Conservation (phyloP, 2,888 invertebrate species). For the Alloplasta piceator region DNA sequence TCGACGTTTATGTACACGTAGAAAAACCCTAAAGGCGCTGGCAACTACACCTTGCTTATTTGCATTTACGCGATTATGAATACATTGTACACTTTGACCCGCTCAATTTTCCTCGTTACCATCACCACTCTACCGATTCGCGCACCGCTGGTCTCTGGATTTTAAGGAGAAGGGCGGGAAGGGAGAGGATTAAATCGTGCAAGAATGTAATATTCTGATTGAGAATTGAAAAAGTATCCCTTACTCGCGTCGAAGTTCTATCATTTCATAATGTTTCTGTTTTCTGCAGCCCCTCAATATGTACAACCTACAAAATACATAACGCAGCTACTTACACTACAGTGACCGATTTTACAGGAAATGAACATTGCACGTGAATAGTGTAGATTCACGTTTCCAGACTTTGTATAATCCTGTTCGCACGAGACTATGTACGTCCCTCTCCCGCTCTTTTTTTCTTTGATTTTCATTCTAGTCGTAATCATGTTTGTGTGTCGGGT, state of each 20-base stretch:
- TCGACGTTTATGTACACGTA: conserved; percentile 77
- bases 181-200: conserved; percentile 21
- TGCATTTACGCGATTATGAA: conserved; percentile 69
- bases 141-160: conserved; percentile 9
- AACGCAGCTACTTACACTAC: conserved; percentile 76
- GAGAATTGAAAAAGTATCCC: conserved; percentile 39
- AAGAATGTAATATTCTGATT: conserved; percentile 32
- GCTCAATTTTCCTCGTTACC: conserved; percentile 27
- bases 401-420: conserved; percentile 62
- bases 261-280: conserved; percentile 53
- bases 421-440: conserved; percentile 22
- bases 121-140: background rate
- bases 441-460: background rate
- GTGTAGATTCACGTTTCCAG: conserved; percentile 61
- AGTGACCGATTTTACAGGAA: conserved; percentile 80
- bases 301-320: conserved; percentile 81
- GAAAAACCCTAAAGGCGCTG: conserved; percentile 76
- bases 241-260: conserved; percentile 14
- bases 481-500: conserved; percentile 45
- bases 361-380: conserved; percentile 76
- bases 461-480: conserved; percentile 28
- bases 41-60: conserved; percentile 70
- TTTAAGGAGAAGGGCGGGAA: background rate
- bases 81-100: conserved; percentile 70
- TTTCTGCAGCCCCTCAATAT: conserved; percentile 71